phyloP scores from a whole-genome alignment of 2,888 invertebrate species.

The Leistus spinibarbis region DNA sequence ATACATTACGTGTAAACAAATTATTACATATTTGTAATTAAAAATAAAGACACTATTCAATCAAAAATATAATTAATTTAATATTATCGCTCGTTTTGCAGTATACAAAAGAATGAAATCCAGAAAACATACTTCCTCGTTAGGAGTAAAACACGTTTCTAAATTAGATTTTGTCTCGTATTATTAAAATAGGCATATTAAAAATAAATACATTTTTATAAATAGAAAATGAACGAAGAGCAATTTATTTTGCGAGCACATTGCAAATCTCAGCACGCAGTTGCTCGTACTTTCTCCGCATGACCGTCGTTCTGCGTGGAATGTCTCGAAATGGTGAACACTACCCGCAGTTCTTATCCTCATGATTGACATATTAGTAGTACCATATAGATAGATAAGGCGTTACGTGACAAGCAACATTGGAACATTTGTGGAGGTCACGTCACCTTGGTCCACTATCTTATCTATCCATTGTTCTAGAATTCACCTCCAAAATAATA shows the following conservation, averaged over 20 bases:
- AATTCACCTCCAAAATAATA: neutral
- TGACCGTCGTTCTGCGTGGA: slow-evolving; percentile 1
- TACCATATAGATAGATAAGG: neutral
- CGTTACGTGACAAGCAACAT: neutral
- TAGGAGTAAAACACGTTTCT: no score
- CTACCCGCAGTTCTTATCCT: neutral
- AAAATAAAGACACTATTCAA: no score
- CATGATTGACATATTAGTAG: neutral
- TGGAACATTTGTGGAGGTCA: neutral
- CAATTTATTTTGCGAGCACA: neutral
- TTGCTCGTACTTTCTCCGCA: neutral
- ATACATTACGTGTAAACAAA: no score
- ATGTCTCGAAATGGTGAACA: neutral
- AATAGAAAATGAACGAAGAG: neutral
- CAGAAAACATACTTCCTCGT: no score
- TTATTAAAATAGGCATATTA: no score
- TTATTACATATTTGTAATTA: no score
- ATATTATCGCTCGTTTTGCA: no score
- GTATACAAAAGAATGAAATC: no score
- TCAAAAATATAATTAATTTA: no score
- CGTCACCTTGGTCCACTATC: neutral
- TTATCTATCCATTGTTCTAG: neutral
- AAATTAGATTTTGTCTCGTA: no score
- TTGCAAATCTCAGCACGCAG: slow-evolving; percentile 3
- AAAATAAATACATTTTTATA: no score